Percentiles rank a stretch among this genome's conserved stretches.
Conservation (phyloP, 1,140 invertebrate genomes). For the Littorina saxatilis region DNA sequence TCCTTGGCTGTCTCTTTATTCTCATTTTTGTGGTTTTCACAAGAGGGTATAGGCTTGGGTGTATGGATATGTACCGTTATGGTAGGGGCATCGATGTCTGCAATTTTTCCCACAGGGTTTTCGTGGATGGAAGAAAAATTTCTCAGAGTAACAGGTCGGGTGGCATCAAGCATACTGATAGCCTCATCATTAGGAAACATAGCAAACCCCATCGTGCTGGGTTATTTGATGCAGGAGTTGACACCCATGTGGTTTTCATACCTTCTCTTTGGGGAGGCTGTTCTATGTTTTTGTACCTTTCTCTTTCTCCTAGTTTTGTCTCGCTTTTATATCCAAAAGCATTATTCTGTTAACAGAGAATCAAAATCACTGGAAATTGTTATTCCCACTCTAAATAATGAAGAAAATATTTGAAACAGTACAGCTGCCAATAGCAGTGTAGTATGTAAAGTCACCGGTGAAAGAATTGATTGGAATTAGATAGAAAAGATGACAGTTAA, state of each 20-base stretch:
- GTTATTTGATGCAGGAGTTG: slow-evolving; percentile 50
- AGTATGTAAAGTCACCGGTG: too few relatives aligned
- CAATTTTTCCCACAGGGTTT: slow-evolving; percentile 51
- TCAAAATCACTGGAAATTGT: too few relatives aligned
- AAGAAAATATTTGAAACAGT: too few relatives aligned
- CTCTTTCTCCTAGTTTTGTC: slow-evolving; percentile 35
- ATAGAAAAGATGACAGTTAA: too few relatives aligned
- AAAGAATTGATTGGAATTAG: too few relatives aligned
- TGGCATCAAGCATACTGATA: slow-evolving; percentile 55
- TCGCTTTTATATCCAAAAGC: slow-evolving; percentile 33
- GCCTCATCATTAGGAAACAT: slow-evolving; percentile 47
- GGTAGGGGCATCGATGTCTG: slow-evolving; percentile 48
- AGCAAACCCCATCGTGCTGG: slow-evolving; percentile 49
- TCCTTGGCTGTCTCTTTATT: slow-evolving; percentile 33
- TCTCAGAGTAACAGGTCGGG: slow-evolving; percentile 47
- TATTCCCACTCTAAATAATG: too few relatives aligned
- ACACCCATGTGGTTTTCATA: slow-evolving; percentile 58
- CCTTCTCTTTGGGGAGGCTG: slow-evolving; percentile 46
- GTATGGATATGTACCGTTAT: slow-evolving; percentile 40
- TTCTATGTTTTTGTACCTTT: slow-evolving; percentile 46
- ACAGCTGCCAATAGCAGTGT: too few relatives aligned
- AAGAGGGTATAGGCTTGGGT: background rate
- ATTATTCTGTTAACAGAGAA: background rate
- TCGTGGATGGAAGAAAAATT: slow-evolving; percentile 55
- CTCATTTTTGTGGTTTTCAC: slow-evolving; percentile 31